Base-by-base conservation (phyloP, 2,888 invertebrate species). In the Urechis unicinctus region DNA sequence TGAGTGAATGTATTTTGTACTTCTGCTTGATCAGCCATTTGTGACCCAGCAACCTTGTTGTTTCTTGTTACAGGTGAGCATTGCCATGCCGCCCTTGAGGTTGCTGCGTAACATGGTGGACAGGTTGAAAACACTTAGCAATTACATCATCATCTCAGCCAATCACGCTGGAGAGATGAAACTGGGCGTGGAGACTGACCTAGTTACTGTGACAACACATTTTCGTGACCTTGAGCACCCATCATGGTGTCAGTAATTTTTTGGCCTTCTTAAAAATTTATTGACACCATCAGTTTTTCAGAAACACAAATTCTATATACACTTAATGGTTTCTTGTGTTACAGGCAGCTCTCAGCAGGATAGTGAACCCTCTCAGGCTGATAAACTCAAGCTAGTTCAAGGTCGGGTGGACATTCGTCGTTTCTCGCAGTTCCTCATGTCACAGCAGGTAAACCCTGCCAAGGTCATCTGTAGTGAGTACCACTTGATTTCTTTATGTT, bases 51-150 rank as follows among this genome's bases (percentile, higher is more conserved):
- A n/a, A n/a, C n/a, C n/a, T n/a, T n/a, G n/a, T n/a, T n/a, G n/a
- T n/a, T n/a, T n/a, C n/a, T 24, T 31, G 28, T 61, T 80, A 36
- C 74, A 89, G 88, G 86, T 89, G 62, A 85, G 87, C 56, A 84
- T 90, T 68, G 84, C 86, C 67, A 80, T 93, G 77, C 91, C 92
- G 4, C 82, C 85, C 45, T 76, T 91, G 52, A 90, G 88, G 68
- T 82, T 87, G 52, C 75, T 94, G 5, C 84, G 87, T 31, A 87
- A 85, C 60, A 85, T 91, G 4, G 85, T 91, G 30, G 94, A 94
- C 61, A 83, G 88, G 61, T 86, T 94, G 84, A 88, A 87, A 72
- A 87, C 85, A 52, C 84, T 93, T 78, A 85, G 86, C 9, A 82
- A 86, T 0, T 84, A 83, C 58, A 81, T 93, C 36, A 83, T 84